phyloP scores from a whole-genome alignment of 2,888 invertebrate species.

The Tyria jacobaeae region DNA sequence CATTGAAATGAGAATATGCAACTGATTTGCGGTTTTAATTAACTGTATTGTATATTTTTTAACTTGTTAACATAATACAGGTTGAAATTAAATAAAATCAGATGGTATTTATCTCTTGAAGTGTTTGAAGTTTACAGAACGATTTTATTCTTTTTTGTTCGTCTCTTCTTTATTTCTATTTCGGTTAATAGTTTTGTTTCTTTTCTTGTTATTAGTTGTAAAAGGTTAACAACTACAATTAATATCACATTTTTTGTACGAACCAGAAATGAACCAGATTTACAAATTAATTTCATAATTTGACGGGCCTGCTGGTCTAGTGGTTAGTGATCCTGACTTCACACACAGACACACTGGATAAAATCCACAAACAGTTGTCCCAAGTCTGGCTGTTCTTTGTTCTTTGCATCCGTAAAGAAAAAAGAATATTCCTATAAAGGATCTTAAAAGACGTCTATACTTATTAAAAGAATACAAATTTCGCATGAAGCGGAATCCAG shows the following conservation, averaged over 20 bases:
- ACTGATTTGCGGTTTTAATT: background rate
- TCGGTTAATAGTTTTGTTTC: too few relatives aligned
- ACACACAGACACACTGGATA: too few relatives aligned
- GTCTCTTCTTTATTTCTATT: background rate
- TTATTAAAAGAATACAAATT: slow-evolving; percentile 30
- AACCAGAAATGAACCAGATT: too few relatives aligned
- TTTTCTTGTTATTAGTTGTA: background rate
- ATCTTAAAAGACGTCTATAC: background rate
- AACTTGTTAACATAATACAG: background rate
- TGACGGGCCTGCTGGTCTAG: too few relatives aligned
- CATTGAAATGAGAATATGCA: slow-evolving; percentile 25
- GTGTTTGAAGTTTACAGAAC: too few relatives aligned
- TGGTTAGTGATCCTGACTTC: too few relatives aligned
- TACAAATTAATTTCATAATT: too few relatives aligned
- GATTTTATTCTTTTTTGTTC: background rate
- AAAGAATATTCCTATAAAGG: slow-evolving; percentile 5
- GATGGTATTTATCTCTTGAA: too few relatives aligned
- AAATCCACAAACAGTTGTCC: too few relatives aligned
- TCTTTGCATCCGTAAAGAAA: background rate
- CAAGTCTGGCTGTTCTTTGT: too few relatives aligned
- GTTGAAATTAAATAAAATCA: background rate
- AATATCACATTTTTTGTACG: background rate
- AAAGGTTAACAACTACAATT: background rate
- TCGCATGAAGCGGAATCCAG: slow-evolving; percentile 31
- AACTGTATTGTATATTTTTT: background rate